Percentiles rank a stretch among this genome's conserved stretches.
Conservation (phyloP, 2,113 vertebrate species). For the Rhabdomys dilectus region DNA sequence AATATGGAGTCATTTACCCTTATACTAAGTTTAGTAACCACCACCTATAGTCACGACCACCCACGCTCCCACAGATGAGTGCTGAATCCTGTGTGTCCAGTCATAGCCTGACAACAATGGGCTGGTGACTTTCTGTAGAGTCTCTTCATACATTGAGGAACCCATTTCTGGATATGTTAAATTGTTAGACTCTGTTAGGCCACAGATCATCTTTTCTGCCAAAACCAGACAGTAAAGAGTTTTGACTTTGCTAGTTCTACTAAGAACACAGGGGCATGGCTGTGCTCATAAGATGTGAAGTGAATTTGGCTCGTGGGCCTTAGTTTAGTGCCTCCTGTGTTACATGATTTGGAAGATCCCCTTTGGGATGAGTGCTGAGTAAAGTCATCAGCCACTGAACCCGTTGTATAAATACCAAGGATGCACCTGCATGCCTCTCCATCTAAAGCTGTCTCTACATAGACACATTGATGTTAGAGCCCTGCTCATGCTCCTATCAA, state of each 20-base stretch:
- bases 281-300: neutral
- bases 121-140: neutral
- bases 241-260: neutral
- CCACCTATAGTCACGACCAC: neutral
- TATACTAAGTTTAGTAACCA: neutral
- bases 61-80: neutral
- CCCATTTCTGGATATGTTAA: neutral
- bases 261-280: neutral
- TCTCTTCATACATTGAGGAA: neutral
- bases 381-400: neutral
- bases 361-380: neutral
- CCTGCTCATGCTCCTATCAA: neutral
- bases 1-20: neutral
- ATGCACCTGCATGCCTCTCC: rapidly evolving
- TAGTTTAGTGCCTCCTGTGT: neutral
- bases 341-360: neutral
- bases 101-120: neutral
- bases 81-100: neutral
- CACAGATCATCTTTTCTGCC: neutral
- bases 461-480: neutral
- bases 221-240: neutral
- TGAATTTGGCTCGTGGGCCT: neutral
- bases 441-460: neutral
- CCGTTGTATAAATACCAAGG: neutral
- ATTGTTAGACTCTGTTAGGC: neutral